Percentiles rank a stretch among this genome's conserved stretches.
phyloP scores from a whole-genome alignment of 2,113 vertebrate genomes.

The Hippoglossus stenolepis region DNA sequence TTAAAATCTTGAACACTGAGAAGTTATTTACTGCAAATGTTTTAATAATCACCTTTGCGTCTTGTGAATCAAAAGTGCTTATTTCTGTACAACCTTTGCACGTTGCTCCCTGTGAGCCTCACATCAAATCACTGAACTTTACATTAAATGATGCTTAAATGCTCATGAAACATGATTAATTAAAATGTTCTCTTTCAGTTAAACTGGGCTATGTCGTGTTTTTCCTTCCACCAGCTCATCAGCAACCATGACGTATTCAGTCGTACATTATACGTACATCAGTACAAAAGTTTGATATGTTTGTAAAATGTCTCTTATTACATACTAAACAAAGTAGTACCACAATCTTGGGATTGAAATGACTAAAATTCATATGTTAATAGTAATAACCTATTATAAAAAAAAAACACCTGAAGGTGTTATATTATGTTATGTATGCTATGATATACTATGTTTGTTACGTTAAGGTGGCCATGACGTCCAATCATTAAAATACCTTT shows the following conservation, averaged over 20 bases:
- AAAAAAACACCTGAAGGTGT: no score
- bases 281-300: no score
- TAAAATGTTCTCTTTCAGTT: neutral
- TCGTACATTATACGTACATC: no score
- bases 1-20: neutral
- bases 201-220: neutral
- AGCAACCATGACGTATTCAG: no score
- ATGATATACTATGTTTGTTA: neutral
- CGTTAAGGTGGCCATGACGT: neutral
- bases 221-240: neutral
- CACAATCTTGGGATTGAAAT: no score
- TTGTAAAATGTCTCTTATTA: no score
- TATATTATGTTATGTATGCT: no score
- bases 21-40: neutral
- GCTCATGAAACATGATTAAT: conserved; percentile 2
- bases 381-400: no score
- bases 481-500: neutral
- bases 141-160: neutral
- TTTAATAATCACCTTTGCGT: conserved; percentile 14
- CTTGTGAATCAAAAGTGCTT: neutral
- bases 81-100: neutral
- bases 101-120: neutral
- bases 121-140: conserved; percentile 7
- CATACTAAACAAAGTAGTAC: no score
- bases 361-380: no score